These are phyloP conservation scores for Caradrina clavipalpis DNA, from an alignment of 2,888 invertebrate species.

Conservation along the genomic window DNA sequence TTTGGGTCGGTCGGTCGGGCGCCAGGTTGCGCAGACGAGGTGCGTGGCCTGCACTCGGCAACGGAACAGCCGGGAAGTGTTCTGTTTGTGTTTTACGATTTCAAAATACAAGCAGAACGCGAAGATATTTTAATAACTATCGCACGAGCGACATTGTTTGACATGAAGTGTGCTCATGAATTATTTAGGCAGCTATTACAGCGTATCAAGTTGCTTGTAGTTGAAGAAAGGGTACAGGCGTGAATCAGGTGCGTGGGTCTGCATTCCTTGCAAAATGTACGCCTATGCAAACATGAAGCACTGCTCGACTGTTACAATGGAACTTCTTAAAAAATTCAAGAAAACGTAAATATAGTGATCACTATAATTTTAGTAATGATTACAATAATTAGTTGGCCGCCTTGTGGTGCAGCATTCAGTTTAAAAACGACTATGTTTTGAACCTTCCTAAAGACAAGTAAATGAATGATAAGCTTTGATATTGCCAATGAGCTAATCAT, in stretches of 20 bases:
- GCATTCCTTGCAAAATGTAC: conserved; percentile 61
- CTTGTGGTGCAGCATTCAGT: conserved; percentile 17
- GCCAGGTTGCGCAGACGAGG: conserved; percentile 75
- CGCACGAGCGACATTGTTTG: conserved; percentile 5
- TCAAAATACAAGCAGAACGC: conserved; percentile 37
- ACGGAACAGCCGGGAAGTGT: conserved; percentile 50
- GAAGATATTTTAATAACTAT: conserved; percentile 18
- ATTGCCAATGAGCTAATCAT: neutral
- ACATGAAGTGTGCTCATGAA: conserved; percentile 8
- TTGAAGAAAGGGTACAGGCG: conserved; percentile 51
- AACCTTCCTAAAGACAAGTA: conserved; percentile 42
- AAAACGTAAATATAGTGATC: conserved; percentile 16
- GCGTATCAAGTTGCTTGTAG: conserved; percentile 1
- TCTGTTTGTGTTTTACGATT: conserved; percentile 38
- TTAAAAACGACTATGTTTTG: conserved; percentile 33
- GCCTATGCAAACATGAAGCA: conserved; percentile 57
- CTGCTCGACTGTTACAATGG: conserved; percentile 25
- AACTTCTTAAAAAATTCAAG: conserved; percentile 35
- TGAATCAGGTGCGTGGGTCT: conserved; percentile 59
- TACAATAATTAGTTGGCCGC: conserved; percentile 25
- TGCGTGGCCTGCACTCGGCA: conserved; percentile 72
- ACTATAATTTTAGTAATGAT: conserved; percentile 24
- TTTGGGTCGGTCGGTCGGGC: conserved; percentile 63
- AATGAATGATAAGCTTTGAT: conserved; percentile 2
- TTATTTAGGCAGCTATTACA: conserved; percentile 18